Percentiles rank a stretch among this genome's conserved stretches.
These are phyloP conservation scores for Lanistes nyassanus DNA, from an alignment of 1,140 invertebrate genomes.

Conservation along the genomic window DNA sequence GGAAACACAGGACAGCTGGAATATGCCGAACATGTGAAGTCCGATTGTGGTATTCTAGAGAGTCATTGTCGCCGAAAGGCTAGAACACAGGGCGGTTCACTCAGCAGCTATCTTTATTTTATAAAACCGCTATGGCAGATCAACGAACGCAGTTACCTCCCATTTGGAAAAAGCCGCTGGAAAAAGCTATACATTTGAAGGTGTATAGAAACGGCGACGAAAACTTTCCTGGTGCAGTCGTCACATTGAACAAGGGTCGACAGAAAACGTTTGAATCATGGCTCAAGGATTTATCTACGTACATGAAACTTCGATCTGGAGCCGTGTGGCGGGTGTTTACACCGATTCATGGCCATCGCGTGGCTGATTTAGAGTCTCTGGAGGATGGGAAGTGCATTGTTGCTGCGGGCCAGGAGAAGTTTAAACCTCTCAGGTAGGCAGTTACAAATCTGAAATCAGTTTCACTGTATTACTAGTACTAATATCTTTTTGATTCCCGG, in stretches of 20 bases:
- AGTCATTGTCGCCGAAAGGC: too few species aligned
- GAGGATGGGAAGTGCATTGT: constrained; percentile 45
- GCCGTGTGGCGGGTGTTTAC: constrained; percentile 44
- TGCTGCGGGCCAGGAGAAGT: constrained; percentile 44
- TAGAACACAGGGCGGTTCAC: too few species aligned
- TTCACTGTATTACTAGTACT: too few species aligned
- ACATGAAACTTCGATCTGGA: constrained; percentile 36
- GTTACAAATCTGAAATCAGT: neutral
- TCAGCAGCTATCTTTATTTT: too few species aligned
- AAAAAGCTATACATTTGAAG: constrained; percentile 40
- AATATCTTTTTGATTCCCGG: neutral
- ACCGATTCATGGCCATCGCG: constrained; percentile 32
- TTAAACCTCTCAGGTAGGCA: constrained; percentile 44
- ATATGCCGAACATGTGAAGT: too few species aligned
- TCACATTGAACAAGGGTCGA: constrained; percentile 39
- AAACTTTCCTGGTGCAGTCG: constrained; percentile 33
- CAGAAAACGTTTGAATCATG: constrained; percentile 45
- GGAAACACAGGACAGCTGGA: too few species aligned
- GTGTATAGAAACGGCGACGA: constrained; percentile 45
- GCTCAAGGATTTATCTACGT: constrained; percentile 40
- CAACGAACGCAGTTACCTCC: constrained; percentile 28
- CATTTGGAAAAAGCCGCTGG: constrained; percentile 31
- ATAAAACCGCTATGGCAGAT: constrained; percentile 6
- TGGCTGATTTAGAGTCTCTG: constrained; percentile 36
- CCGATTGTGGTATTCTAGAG: too few species aligned